Evolutionary conservation across 2,113 vertebrate genomes (phyloP).

Genomic region (Alethe diademata): DNA sequence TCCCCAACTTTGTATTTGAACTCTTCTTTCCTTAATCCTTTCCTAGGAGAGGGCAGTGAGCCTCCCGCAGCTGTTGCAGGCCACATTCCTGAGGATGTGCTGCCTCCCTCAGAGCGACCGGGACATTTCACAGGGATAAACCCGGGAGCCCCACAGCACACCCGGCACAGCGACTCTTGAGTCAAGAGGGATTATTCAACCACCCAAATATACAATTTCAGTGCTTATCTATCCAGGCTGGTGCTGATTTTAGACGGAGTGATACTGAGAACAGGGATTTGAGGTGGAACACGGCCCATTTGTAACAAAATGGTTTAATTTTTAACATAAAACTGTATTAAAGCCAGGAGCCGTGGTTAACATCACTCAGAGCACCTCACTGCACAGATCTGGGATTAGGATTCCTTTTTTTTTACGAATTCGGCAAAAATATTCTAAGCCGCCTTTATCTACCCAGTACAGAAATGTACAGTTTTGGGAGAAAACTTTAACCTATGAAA

Average conservation of each 20-base stretch:
- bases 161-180: not conserved
- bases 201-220: rapidly evolving
- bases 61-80: not conserved
- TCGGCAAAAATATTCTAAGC: not conserved
- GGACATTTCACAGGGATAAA: not conserved
- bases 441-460: too few species aligned
- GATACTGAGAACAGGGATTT: not conserved
- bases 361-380: too few species aligned
- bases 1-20: not conserved
- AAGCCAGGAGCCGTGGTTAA: too few species aligned
- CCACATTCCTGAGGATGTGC: not conserved
- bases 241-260: not conserved
- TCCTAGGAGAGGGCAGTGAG: not conserved
- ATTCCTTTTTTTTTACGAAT: not conserved
- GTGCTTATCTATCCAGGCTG: too few species aligned
- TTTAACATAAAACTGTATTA: not conserved
- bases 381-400: too few species aligned
- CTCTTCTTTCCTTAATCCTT: not conserved
- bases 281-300: not conserved
- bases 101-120: not conserved
- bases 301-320: not conserved
- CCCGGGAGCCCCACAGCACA: rapidly evolving
- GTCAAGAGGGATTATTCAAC: not conserved
- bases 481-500: not conserved
- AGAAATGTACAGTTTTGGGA: not conserved